These are phyloP conservation scores for Sebastes paucispinis DNA, from an alignment of 2,797 vertebrate genomes.

Conservation along the genomic window DNA sequence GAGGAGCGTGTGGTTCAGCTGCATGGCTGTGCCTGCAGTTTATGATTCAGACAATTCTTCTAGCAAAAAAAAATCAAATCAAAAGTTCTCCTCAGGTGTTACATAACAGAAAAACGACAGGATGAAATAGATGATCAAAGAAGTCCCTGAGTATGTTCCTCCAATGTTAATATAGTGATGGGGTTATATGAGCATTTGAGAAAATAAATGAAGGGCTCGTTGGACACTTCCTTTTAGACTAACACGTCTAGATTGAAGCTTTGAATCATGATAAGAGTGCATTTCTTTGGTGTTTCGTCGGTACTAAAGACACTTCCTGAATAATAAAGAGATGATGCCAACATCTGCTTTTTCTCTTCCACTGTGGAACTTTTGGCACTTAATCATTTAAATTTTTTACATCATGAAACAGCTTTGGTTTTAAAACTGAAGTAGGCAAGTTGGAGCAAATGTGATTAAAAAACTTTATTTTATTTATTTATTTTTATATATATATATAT, in stretches of 20 bases:
- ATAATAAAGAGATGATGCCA: not conserved
- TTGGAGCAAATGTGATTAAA: no score
- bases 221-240: not conserved
- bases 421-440: no score
- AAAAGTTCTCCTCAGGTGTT: conserved; percentile 30
- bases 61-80: not conserved
- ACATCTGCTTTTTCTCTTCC: conserved; percentile 20
- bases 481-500: no score
- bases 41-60: conserved; percentile 49
- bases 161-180: conserved; percentile 16
- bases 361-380: not conserved
- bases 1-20: conserved; percentile 63
- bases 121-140: conserved; percentile 42
- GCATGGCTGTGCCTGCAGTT: conserved; percentile 45
- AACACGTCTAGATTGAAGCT: not conserved
- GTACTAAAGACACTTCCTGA: conserved; percentile 2
- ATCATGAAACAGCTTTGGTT: not conserved
- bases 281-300: not conserved
- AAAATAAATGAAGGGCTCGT: conserved; percentile 15
- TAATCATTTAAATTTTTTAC: not conserved
- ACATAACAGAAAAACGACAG: conserved; percentile 22
- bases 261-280: not conserved
- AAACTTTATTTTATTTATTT: no score
- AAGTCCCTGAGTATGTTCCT: not conserved
- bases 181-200: conserved; percentile 12